Conservation (phyloP, 2,888 invertebrate genomes). For the Tubulanus polymorphus region DNA sequence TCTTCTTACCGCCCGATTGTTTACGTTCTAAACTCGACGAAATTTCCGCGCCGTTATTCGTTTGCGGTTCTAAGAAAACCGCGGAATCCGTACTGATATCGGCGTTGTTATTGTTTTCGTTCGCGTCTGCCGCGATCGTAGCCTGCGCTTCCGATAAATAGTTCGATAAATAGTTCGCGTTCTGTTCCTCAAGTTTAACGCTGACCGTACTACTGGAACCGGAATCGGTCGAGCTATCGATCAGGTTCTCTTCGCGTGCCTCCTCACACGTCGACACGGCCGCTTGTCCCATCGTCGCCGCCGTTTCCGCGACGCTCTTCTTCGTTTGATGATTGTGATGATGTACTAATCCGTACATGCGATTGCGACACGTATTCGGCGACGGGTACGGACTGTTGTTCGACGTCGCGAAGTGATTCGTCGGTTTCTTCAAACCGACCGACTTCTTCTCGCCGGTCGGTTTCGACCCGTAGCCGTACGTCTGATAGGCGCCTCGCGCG, state of each 20-base stretch:
- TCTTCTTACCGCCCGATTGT: not conserved
- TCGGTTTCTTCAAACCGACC: not conserved
- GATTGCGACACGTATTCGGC: not conserved
- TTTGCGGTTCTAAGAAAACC: not conserved
- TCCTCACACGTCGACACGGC: not conserved
- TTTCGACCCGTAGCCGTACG: too few relatives aligned
- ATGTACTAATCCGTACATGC: not conserved
- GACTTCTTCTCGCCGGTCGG: not conserved
- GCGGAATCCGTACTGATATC: not conserved
- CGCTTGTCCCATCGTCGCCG: not conserved
- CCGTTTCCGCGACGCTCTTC: not conserved
- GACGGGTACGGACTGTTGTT: conserved; percentile 1
- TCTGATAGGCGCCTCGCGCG: too few relatives aligned
- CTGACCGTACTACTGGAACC: too few relatives aligned
- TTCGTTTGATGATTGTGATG: too few relatives aligned
- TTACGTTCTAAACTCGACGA: not conserved
- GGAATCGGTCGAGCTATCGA: too few relatives aligned
- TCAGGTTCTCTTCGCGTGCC: not conserved
- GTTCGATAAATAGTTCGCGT: not conserved
- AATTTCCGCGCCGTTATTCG: not conserved
- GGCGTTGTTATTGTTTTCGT: not conserved
- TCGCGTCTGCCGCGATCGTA: not conserved
- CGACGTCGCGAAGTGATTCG: not conserved
- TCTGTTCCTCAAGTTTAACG: not conserved
- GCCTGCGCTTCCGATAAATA: too few relatives aligned